phyloP scores from a whole-genome alignment of 2,113 vertebrate genomes.

The Scartelaos histophorus region DNA sequence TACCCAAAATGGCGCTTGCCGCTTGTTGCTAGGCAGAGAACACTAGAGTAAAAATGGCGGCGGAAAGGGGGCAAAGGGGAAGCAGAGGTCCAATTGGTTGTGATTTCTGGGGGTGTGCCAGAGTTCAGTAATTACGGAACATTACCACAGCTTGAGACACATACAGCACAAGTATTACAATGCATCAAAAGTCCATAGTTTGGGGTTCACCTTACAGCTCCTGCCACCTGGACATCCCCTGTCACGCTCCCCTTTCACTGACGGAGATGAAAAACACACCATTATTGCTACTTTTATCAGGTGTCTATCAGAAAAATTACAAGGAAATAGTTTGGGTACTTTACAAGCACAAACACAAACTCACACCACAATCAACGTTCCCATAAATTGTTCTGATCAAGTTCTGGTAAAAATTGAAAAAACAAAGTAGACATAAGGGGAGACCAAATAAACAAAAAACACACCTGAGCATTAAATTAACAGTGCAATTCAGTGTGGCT shows the following conservation, averaged over 20 bases:
- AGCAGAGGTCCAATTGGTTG: slow-evolving; percentile 63
- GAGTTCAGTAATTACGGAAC: slow-evolving; percentile 52
- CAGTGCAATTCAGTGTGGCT: background rate
- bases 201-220: slow-evolving; percentile 2
- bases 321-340: background rate
- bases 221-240: slow-evolving; percentile 16
- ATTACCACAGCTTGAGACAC: slow-evolving; percentile 41
- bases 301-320: background rate
- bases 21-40: slow-evolving; percentile 80
- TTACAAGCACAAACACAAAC: background rate
- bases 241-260: slow-evolving; percentile 15
- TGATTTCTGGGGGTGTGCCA: slow-evolving; percentile 67
- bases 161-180: background rate
- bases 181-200: slow-evolving; percentile 6
- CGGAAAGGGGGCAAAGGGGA: slow-evolving; percentile 62
- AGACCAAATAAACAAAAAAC: background rate
- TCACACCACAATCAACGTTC: background rate
- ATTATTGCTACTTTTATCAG: background rate
- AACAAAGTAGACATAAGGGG: background rate
- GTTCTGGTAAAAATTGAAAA: background rate
- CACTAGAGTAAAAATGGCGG: slow-evolving; percentile 66
- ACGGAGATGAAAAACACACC: slow-evolving; percentile 23
- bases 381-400: background rate
- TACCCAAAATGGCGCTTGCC: slow-evolving; percentile 62
- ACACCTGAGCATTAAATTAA: background rate